Base-by-base conservation (phyloP, 2,888 invertebrate genomes). In the Anthophora plumipes region DNA sequence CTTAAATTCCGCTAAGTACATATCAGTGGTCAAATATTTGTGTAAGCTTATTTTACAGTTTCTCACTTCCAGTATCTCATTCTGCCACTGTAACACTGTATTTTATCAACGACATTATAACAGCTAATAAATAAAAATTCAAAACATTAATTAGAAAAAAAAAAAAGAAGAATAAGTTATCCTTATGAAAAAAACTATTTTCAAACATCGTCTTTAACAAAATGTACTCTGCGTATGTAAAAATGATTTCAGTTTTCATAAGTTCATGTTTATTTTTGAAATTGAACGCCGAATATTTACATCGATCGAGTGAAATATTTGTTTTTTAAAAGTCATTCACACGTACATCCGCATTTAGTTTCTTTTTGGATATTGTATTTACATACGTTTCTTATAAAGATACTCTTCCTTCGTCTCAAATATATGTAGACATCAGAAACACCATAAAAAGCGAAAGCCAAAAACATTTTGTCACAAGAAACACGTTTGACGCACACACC, bases 401-500 rank as follows among this genome's bases (percentile, higher is more conserved):
- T 41, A 22, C 25, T n/a, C 31, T 14, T 41, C 14, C 8, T 20
- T n/a, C 17, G 31, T 39, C 41, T 57, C 46, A 43, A 31, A 57
- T 59, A 6, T 72, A 70, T 37, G 22, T 9, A 50, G 48, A 55
- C 25, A 14, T 75, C 48, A 25, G 60, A 60, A 60, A 52, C 46
- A 25, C n/a, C 22, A 41, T 37, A 14, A 54, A 52, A n/a, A 25
- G 72, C 3, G 12, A 52, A 46, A 25, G 43, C 31, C 31, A 31
- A 52, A 54, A 68, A 59, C 22, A 50, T 55, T 37, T 61, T 39
- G 22, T 50, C 41, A 57, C 25, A 61, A 79, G 54, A 71, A 77
- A 66, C 63, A 41, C 67, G 41, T 63, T 75, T 25, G 52, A 63
- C 69, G 50, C 61, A 75, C 43, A 41, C 77, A 61, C 63, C 31